Conservation (phyloP, 2,888 invertebrate species). For the Melipona bicolor region DNA sequence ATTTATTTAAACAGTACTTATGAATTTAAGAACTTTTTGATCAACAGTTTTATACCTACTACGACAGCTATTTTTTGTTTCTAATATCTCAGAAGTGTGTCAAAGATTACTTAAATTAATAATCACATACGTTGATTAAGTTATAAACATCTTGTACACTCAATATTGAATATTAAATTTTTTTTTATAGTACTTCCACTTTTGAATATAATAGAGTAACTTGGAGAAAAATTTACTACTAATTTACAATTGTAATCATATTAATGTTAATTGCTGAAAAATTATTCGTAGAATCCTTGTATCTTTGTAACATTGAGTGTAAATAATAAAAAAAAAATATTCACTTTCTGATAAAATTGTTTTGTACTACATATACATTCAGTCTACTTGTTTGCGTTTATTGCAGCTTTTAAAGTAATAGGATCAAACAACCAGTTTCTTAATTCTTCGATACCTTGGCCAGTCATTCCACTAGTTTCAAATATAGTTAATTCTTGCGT, state of each 20-base stretch:
- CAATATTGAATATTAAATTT: conserved; percentile 12
- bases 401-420: conserved; percentile 65
- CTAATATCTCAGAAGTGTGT: not conserved
- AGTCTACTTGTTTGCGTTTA: conserved; percentile 59
- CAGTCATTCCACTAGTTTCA: conserved; percentile 91
- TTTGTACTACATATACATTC: not conserved
- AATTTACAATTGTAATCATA: conserved; percentile 22
- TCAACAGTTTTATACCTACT: not conserved
- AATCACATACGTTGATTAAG: not conserved
- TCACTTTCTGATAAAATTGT: conserved; percentile 46
- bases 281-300: conserved; percentile 62
- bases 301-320: conserved; percentile 73
- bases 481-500: conserved; percentile 88
- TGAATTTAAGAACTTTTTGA: conserved; percentile 38
- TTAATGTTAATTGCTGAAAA: conserved; percentile 16
- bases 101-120: not conserved
- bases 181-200: conserved; percentile 3
- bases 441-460: conserved; percentile 89
- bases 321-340: conserved; percentile 61
- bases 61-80: not conserved
- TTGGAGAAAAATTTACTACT: conserved; percentile 2
- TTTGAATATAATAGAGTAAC: conserved; percentile 1
- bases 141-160: not conserved
- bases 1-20: conserved; percentile 23
- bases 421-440: conserved; percentile 86